A percentile compares a stretch with the other conserved stretches of the same genome.
Conservation (phyloP, 2,113 vertebrate species). For the Ceyx margarethae region DNA sequence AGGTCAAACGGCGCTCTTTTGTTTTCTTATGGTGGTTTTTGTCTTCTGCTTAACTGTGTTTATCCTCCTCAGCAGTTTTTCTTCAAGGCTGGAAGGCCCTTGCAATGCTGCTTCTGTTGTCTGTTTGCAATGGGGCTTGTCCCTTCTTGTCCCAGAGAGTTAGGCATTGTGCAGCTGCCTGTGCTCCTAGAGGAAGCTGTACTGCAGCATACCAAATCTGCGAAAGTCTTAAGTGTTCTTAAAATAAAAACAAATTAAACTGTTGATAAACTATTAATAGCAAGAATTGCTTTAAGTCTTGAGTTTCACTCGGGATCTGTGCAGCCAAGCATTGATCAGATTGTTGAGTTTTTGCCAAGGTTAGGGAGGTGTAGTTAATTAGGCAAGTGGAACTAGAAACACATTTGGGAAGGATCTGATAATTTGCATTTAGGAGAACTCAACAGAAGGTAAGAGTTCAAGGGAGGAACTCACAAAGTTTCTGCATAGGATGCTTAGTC, state of each 20-base stretch:
- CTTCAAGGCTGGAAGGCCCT: background rate
- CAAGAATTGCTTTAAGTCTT: background rate
- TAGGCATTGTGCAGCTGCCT: background rate
- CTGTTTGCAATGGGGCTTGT: background rate
- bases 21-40: background rate
- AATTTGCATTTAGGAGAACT: background rate
- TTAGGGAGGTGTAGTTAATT: background rate
- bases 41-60: background rate
- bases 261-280: background rate
- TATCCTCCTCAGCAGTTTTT: background rate
- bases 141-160: background rate
- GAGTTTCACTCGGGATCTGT: background rate
- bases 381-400: background rate
- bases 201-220: background rate
- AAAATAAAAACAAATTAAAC: background rate
- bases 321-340: background rate
- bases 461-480: background rate
- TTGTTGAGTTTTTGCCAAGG: background rate
- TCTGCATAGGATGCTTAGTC: background rate
- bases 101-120: rapidly evolving
- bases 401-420: background rate
- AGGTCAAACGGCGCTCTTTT: background rate
- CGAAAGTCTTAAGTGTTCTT: background rate
- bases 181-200: background rate
- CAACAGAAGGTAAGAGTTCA: background rate